These are phyloP conservation scores for Catharus bicknelli DNA, from an alignment of 2,113 vertebrate genomes.

Conservation along the genomic window DNA sequence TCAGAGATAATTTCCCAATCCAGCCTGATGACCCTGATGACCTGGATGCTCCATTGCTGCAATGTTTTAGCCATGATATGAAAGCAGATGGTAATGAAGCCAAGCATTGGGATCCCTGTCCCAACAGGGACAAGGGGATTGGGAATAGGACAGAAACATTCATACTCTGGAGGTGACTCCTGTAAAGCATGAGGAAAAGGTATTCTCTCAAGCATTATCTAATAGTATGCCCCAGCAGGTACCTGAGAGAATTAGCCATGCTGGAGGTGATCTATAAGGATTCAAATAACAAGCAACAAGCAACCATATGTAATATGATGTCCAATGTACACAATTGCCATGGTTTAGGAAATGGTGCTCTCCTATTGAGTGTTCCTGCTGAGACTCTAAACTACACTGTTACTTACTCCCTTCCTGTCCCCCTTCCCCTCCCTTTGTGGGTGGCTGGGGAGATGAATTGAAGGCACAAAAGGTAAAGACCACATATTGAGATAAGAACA, in stretches of 20 bases:
- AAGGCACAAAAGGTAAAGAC: neutral
- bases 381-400: neutral
- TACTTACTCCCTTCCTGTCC: accelerated
- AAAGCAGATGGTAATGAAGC: too few species aligned
- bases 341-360: neutral
- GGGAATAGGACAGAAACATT: neutral
- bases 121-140: neutral
- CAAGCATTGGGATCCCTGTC: neutral
- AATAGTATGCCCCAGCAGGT: neutral
- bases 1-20: neutral
- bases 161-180: neutral
- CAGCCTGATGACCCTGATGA: neutral
- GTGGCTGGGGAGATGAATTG: neutral
- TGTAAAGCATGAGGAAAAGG: neutral
- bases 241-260: neutral
- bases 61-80: accelerated
- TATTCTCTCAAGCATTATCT: neutral
- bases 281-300: neutral
- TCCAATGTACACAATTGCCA: accelerated
- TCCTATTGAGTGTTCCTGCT: too few species aligned
- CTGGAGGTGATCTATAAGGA: neutral
- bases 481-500: neutral
- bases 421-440: neutral
- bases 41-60: neutral
- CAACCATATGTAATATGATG: neutral